Percentiles rank a stretch among this genome's conserved stretches.
These are phyloP conservation scores for Spilosoma lubricipeda DNA, from an alignment of 2,888 invertebrate genomes.

Conservation along the genomic window DNA sequence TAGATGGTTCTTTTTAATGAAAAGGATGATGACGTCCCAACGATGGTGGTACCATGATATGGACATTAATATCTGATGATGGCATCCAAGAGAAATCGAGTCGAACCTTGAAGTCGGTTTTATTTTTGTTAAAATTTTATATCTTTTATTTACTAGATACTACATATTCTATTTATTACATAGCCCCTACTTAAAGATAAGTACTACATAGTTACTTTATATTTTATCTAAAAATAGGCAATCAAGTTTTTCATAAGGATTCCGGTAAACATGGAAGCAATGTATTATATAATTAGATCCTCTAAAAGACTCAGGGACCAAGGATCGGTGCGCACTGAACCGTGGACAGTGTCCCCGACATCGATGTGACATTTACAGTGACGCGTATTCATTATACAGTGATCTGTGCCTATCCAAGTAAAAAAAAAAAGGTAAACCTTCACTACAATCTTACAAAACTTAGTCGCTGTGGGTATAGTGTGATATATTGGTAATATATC, in stretches of 20 bases:
- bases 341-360: constrained; percentile 47
- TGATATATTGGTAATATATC: neutral
- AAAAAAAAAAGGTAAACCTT: constrained; percentile 5
- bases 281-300: constrained; percentile 45
- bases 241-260: constrained; percentile 18
- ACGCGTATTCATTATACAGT: constrained; percentile 39
- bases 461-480: neutral
- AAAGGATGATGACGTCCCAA: too few species aligned
- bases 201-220: neutral
- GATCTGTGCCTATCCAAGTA: constrained; percentile 4
- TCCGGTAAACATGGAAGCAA: constrained; percentile 35
- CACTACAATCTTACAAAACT: neutral
- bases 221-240: constrained; percentile 4
- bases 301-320: constrained; percentile 35
- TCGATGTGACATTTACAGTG: constrained; percentile 52
- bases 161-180: neutral
- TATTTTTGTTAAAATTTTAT: too few species aligned
- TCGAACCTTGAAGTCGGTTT: too few species aligned
- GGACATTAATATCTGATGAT: too few species aligned
- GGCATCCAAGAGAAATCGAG: too few species aligned
- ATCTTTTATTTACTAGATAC: neutral
- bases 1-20: too few species aligned
- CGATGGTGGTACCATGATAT: too few species aligned
- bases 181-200: neutral
- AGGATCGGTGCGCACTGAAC: constrained; percentile 47